A percentile compares a stretch with the other conserved stretches of the same genome.
phyloP scores from a whole-genome alignment of 1,140 invertebrate genomes.

The Drosophila lacteicornis region DNA sequence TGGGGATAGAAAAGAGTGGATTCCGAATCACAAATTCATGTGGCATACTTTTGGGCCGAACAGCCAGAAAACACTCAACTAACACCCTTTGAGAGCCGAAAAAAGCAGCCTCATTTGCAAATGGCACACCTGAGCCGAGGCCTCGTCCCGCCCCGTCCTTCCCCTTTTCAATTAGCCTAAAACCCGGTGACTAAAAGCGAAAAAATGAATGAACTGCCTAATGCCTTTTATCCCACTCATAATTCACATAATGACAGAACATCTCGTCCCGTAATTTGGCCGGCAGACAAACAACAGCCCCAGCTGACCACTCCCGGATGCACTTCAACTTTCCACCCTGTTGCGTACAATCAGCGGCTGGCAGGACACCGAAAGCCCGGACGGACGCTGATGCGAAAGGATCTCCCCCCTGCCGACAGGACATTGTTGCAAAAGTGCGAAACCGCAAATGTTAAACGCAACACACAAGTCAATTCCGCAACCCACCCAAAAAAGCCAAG shows the following conservation, averaged over 20 bases:
- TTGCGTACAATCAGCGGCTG: constrained; percentile 70
- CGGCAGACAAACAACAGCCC: constrained; percentile 58
- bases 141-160: background rate
- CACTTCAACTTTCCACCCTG: constrained; percentile 84
- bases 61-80: constrained; percentile 13
- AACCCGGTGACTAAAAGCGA: constrained; percentile 50
- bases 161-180: constrained; percentile 81
- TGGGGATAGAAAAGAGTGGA: constrained; percentile 1
- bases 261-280: constrained; percentile 50
- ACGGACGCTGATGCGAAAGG: background rate
- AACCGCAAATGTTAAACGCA: constrained; percentile 84
- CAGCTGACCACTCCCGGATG: constrained; percentile 78
- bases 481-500: constrained; percentile 17
- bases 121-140: constrained; percentile 53
- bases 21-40: constrained; percentile 11
- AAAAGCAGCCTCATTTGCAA: constrained; percentile 56
- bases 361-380: constrained; percentile 25
- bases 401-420: constrained; percentile 31
- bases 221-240: constrained; percentile 83
- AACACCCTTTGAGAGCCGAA: constrained; percentile 1
- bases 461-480: constrained; percentile 77
- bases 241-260: constrained; percentile 83
- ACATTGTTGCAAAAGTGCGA: constrained; percentile 84
- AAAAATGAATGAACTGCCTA: constrained; percentile 68
- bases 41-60: constrained; percentile 34